Percentiles rank a stretch among this genome's conserved stretches.
These are phyloP conservation scores for Osmerus eperlanus DNA, from an alignment of 2,113 vertebrate genomes.

Conservation along the genomic window DNA sequence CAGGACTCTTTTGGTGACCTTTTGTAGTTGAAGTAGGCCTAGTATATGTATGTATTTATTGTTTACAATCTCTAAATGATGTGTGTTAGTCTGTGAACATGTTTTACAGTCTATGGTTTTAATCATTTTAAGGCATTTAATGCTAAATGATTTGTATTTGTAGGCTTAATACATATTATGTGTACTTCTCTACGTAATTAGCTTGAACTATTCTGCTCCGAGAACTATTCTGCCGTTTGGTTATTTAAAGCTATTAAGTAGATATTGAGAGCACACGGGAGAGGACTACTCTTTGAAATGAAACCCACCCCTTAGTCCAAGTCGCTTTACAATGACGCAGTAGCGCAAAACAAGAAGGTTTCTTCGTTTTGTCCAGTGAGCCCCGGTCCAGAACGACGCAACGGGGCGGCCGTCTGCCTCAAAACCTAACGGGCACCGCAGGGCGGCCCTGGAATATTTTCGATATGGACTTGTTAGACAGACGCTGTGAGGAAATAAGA, in stretches of 20 bases:
- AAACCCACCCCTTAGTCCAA: not conserved
- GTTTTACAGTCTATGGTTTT: not conserved
- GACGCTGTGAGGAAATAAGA: slow-evolving; percentile 33
- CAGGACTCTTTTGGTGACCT: not conserved
- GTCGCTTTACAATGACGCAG: slow-evolving; percentile 45
- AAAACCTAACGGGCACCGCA: no score
- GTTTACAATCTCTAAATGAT: not conserved
- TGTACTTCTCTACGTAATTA: no score
- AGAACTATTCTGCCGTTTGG: no score
- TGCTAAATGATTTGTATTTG: no score
- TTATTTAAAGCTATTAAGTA: no score
- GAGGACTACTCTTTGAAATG: no score
- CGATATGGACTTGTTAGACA: not conserved
- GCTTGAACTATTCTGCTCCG: no score
- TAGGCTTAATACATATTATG: no score
- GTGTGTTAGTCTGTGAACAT: not conserved
- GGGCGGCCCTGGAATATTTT: no score
- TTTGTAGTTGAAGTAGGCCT: not conserved
- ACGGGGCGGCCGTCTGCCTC: no score
- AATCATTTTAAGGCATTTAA: not conserved
- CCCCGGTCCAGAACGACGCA: no score
- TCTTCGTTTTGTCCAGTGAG: not conserved
- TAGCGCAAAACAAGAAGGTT: slow-evolving; percentile 27
- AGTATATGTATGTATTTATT: not conserved
- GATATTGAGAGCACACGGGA: no score